Evolutionary conservation across 2,797 vertebrate species (phyloP), one percentile per base, ranked within the genome.

Genomic region (Molossus alvarezi): DNA sequence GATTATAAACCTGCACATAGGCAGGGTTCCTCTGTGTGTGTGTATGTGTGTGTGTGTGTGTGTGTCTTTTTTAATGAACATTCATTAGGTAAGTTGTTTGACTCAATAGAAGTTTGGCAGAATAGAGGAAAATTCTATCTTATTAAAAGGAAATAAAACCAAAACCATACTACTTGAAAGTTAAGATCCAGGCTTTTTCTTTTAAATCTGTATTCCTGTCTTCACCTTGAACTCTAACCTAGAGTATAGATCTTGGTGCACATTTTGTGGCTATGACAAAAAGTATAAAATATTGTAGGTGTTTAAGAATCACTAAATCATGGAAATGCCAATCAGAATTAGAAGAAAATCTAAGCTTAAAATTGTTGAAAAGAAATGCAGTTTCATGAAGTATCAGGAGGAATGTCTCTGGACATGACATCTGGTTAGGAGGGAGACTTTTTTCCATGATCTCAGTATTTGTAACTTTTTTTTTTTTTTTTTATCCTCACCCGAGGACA

Each of bases 401-500:
- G 12, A n/a, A 45, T 2, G 45, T 9, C 29, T 71, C 17, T 88
- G 60, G 27, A 83, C 14, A 85, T 2, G 3, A 48, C 25, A 41
- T 6, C 73, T 79, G 53, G 37, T 80, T 53, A 80, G 48, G 62
- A 71, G 45, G 71, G 62, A 88, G 51, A 80, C 51, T 41, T 45
- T 83, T 88, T 45, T 45, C 41, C 72, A 81, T 37, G 55, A 27
- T 79, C n/a, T 83, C 15, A 33, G 41, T 83, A 91, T 82, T 20
- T 57, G 20, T 86, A 88, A 79, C 69, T 95, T 94, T 94, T 73
- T n/a, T n/a, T n/a, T n/a, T n/a, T n/a, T n/a, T n/a, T n/a, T n/a
- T n/a, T n/a, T n/a, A n/a, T n/a, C n/a, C n/a, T n/a, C n/a, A n/a
- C n/a, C n/a, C n/a, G n/a, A n/a, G n/a, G n/a, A n/a, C n/a, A n/a